Evolutionary conservation across 2,888 invertebrate genomes (phyloP).

Genomic region (Melangyna quadrimaculata): DNA sequence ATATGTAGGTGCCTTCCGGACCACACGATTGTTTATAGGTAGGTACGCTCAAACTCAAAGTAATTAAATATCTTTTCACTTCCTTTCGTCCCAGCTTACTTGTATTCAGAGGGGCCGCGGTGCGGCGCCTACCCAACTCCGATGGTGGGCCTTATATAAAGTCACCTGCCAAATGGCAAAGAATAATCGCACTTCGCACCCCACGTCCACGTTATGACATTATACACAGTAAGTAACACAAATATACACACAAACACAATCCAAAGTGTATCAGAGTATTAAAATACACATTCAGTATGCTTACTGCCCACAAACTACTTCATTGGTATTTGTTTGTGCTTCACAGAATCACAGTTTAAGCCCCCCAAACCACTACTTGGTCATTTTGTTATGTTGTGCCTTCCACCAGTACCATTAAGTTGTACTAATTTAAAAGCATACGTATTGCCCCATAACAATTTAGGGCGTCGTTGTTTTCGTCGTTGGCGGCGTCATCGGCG

Average conservation of each 20-base stretch:
- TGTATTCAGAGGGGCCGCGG: neutral
- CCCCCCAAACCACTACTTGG: neutral
- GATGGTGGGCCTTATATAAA: constrained; percentile 35
- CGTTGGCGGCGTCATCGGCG: constrained; percentile 29
- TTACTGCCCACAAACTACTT: constrained; percentile 46
- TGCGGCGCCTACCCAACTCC: constrained; percentile 35
- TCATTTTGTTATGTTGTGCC: neutral
- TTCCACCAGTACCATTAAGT: constrained; percentile 58
- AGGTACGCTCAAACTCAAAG: too few relatives aligned
- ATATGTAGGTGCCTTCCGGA: constrained; percentile 70
- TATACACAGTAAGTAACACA: neutral
- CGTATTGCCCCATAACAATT: constrained; percentile 70
- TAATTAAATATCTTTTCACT: constrained; percentile 67
- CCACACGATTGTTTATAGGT: constrained; percentile 35
- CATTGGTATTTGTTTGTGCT: neutral
- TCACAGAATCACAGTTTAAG: constrained; percentile 13
- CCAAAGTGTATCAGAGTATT: neutral
- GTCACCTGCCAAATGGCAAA: constrained; percentile 65
- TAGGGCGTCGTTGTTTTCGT: constrained; percentile 63
- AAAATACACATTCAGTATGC: constrained; percentile 33
- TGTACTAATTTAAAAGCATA: constrained; percentile 72
- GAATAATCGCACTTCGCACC: constrained; percentile 57
- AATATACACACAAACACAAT: neutral
- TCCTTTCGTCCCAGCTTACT: constrained; percentile 23
- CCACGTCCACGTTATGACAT: constrained; percentile 52